phyloP scores from a whole-genome alignment of 2,113 vertebrate species.

The Mohoua ochrocephala region DNA sequence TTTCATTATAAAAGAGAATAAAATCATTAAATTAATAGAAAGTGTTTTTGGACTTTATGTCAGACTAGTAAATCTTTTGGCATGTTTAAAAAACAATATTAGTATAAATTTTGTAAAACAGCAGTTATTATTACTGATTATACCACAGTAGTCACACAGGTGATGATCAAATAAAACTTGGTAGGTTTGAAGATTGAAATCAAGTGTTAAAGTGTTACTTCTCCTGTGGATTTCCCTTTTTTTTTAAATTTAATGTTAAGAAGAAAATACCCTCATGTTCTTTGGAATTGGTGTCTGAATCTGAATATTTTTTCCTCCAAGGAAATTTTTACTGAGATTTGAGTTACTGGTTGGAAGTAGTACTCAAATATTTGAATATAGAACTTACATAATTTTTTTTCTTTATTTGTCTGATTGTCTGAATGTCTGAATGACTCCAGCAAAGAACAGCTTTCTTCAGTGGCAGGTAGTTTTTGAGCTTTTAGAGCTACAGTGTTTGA shows the following conservation, averaged over 20 bases:
- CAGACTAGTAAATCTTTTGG: constrained; percentile 18
- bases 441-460: background rate
- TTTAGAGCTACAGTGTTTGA: background rate
- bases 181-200: background rate
- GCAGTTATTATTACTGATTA: background rate
- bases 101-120: constrained; percentile 34
- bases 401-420: background rate
- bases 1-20: constrained; percentile 23
- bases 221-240: background rate
- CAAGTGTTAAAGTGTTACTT: background rate
- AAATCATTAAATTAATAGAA: background rate
- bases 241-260: background rate
- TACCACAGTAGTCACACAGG: background rate
- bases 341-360: background rate
- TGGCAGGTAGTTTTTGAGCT: background rate
- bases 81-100: constrained; percentile 3
- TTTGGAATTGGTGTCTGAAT: background rate
- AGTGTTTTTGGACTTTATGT: background rate
- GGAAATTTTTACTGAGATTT: background rate
- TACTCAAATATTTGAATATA: background rate
- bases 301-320: background rate
- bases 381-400: background rate
- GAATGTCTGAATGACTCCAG: background rate
- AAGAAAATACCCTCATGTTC: background rate
- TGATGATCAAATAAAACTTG: background rate